Base-by-base conservation (phyloP, 2,797 vertebrate genomes). In the Anomalospiza imberbis region DNA sequence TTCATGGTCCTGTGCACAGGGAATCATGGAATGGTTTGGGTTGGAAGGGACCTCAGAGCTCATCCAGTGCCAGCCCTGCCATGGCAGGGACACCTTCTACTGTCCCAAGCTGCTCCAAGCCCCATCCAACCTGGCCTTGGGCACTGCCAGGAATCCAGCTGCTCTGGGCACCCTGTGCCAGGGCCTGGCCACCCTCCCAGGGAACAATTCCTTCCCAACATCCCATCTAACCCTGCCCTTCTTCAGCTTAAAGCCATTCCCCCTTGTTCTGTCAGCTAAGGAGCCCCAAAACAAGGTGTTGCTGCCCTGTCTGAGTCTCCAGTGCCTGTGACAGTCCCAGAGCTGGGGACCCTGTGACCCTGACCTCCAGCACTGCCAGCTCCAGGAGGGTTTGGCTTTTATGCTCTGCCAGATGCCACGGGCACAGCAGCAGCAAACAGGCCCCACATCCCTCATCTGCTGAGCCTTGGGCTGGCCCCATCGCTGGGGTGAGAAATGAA, bases 141-240 rank as follows among this genome's bases (percentile, higher is more conserved):
- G 0, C 71, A 70, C 63, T 82, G 1, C 55, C 71, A 82, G 71
- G 48, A 78, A 50, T 62, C 26, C 70, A 73, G 62, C 42, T 74
- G 5, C 40, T 68, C 77, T 68, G 54, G 13, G 13, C 28, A 80
- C 20, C 47, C 22, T 50, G 42, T 24, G 86, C 54, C 77, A 81
- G 68, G 62, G 19, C 11, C 44, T 63, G 1, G 2, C 14, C 38
- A 15, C 38, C n/a, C 57, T 76, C 4, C 0, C 29, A 71, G 45
- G 5, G 2, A 47, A 7, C 14, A 34, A 53, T 53, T 77, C 22
- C 57, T 84, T 0, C 25, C 58, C 72, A 57, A 10, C 3, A 6
- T 47, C 38, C 25, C 51, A 81, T 9, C 19, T 0, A 16, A 0
- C 55, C 42, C 36, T 57, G 44, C 38, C 15, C 38, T 40, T 16